Conservation (phyloP, 2,888 invertebrate genomes). For the Apantesis nais region DNA sequence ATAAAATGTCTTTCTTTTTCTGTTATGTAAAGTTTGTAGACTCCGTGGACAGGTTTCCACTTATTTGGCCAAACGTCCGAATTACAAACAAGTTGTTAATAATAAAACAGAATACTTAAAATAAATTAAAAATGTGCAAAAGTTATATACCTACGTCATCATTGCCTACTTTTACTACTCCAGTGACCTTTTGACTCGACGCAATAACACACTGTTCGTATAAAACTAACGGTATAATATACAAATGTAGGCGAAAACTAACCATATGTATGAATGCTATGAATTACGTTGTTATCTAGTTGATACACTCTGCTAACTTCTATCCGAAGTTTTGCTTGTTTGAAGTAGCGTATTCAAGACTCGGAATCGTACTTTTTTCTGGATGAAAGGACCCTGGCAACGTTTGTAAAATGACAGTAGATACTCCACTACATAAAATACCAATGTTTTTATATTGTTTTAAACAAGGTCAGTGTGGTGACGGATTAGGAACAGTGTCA, state of each 20-base stretch:
- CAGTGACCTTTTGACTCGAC: constrained; percentile 38
- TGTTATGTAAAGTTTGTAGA: constrained; percentile 11
- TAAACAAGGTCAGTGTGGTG: too few species aligned
- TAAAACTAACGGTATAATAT: constrained; percentile 34
- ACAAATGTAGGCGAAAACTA: constrained; percentile 10
- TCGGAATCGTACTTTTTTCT: too few species aligned
- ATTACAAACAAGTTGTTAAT: constrained; percentile 20
- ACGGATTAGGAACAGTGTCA: too few species aligned
- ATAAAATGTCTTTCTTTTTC: constrained; percentile 15
- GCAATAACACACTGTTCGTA: constrained; percentile 40
- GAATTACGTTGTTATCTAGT: neutral
- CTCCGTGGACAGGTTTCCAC: constrained; percentile 5
- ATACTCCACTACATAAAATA: too few species aligned
- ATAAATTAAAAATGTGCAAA: constrained; percentile 14
- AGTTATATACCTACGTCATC: constrained; percentile 20
- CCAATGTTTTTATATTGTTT: too few species aligned
- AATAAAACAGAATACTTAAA: constrained; percentile 13
- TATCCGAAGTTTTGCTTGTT: too few species aligned
- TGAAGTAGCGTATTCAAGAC: too few species aligned
- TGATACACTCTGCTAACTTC: neutral
- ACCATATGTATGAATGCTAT: neutral
- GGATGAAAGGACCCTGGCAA: too few species aligned
- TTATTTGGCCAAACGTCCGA: constrained; percentile 8
- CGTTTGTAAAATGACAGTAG: too few species aligned
- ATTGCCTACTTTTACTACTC: constrained; percentile 45